phyloP scores from a whole-genome alignment of 2,888 invertebrate genomes.

The Andrena praecox region DNA sequence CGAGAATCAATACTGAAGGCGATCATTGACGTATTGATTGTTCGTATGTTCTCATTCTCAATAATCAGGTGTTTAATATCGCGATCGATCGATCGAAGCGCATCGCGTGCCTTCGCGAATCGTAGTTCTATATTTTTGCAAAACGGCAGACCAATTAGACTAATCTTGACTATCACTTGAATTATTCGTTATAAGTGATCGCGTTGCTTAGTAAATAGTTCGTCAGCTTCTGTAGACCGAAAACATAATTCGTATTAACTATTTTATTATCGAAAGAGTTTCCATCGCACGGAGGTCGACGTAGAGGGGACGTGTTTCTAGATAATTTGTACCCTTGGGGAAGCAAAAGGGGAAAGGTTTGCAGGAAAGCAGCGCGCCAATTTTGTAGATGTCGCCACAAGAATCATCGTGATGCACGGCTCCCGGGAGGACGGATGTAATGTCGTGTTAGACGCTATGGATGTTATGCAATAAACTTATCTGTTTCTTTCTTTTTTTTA shows the following conservation, averaged over 20 bases:
- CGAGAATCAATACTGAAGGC: constrained; percentile 71
- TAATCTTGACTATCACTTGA: no score
- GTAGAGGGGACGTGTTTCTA: no score
- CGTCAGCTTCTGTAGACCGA: no score
- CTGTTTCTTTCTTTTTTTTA: not conserved
- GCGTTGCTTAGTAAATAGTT: no score
- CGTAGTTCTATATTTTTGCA: not conserved
- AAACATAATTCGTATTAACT: no score
- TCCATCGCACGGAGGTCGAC: no score
- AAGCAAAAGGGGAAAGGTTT: not conserved
- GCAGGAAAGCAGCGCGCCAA: not conserved
- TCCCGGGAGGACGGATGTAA: not conserved
- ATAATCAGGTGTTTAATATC: not conserved
- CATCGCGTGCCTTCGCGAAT: not conserved
- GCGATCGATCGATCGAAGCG: not conserved
- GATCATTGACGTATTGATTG: not conserved
- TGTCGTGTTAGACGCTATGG: not conserved
- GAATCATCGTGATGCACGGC: not conserved
- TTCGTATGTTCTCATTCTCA: not conserved
- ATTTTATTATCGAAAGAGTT: no score
- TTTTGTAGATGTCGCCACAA: not conserved
- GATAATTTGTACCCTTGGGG: not conserved
- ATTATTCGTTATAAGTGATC: no score
- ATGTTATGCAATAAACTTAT: not conserved
- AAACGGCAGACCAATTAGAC: not conserved